Evolutionary conservation across 2,888 invertebrate genomes (phyloP), one percentile per base, ranked within the genome.

Genomic region (Habroteleia sp.): DNA sequence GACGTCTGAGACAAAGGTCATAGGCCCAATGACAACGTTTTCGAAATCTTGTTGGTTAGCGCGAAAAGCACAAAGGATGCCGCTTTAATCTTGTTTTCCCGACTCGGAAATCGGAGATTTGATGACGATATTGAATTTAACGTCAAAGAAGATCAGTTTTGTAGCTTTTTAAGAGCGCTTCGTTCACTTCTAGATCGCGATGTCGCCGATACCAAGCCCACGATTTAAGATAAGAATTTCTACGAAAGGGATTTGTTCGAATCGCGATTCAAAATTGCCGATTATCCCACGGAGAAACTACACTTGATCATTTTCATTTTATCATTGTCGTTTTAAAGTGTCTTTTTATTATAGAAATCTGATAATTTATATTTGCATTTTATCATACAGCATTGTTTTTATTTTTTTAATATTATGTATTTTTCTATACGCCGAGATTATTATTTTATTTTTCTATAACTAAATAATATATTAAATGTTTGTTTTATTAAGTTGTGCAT

Each of bases 31-130:
- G 48, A 66, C 68, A 37, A n/a, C 41, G 48, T 73, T 60, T 58
- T 41, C 60, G 39, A 66, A 74, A 74, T 66, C 73, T 41, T 52
- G 73, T 74, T 74, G 66, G 52, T 73, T 66, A 73, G 37, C 73
- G 65, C 54, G 54, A 66, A 52, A 60, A 60, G 60, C 46, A 74
- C 73, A 74, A 74, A 74, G 58, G 52, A 37, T 10, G 37, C 6
- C 20, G 46, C 60, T 62, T 44, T 73, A 60, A 73, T 73, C 66
- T 60, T 60, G 46, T 66, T 60, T 60, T 29, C 31, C 14, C 23
- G 44, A 23, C 50, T 48, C 31, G 31, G 31, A 58, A 68, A 68
- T 68, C 58, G 27, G 66, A 66, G 52, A 73, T 66, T 66, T 52
- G 62, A 68, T 68, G 69, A 69, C 69, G 60, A 69, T 69, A 60